Percentiles rank a stretch among this genome's conserved stretches.
phyloP scores from a whole-genome alignment of 2,888 invertebrate genomes.

The Drymonia ruficornis region DNA sequence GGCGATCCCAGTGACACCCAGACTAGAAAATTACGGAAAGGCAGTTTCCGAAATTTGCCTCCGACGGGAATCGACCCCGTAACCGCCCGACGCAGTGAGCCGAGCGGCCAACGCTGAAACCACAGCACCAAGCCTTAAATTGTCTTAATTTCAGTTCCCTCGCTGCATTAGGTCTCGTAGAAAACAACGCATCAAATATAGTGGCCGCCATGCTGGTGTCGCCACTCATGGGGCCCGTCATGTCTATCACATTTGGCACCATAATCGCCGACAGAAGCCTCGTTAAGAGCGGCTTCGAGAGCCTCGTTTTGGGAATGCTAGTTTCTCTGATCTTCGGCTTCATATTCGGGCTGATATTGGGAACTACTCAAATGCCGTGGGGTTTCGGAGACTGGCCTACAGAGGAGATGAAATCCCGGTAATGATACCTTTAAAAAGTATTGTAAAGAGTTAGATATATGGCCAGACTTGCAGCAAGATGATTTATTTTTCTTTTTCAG shows the following conservation, averaged over 20 bases:
- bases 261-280: conserved; percentile 90
- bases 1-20: too few species aligned
- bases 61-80: too few species aligned
- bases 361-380: conserved; percentile 91
- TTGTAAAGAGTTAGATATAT: too few species aligned
- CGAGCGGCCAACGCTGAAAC: too few species aligned
- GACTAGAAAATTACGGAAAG: too few species aligned
- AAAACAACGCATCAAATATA: conserved; percentile 93
- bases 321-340: conserved; percentile 92
- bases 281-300: conserved; percentile 88
- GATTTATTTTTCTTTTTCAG: conserved; percentile 70
- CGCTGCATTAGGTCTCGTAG: conserved; percentile 92
- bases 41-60: too few species aligned
- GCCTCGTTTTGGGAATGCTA: conserved; percentile 88
- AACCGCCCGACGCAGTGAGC: too few species aligned
- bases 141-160: conserved; percentile 85
- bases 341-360: conserved; percentile 90
- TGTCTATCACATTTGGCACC: conserved; percentile 94
- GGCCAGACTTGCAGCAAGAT: too few species aligned
- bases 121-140: too few species aligned
- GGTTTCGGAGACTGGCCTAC: conserved; percentile 91
- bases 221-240: conserved; percentile 92
- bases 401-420: conserved; percentile 91
- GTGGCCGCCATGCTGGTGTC: conserved; percentile 91
- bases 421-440: too few species aligned